Evolutionary conservation across 2,797 vertebrate genomes (phyloP), one percentile per base, ranked within the genome.

Genomic region (Eospalax fontanierii): DNA sequence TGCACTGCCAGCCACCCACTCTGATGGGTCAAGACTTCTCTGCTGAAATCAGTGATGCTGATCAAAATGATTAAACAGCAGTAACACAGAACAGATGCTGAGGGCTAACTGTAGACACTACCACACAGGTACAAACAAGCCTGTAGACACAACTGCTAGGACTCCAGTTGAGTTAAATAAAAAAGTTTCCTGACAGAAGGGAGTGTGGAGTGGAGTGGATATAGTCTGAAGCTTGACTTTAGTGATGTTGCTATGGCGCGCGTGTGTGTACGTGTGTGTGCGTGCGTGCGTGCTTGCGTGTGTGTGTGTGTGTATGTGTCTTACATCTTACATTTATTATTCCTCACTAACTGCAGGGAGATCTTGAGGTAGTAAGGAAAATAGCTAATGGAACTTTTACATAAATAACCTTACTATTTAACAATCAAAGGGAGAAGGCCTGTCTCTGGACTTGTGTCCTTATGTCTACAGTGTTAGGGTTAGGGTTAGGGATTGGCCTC

Each of bases 51-150:
- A 33, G 2, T 38, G 65, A 68, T 54, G 38, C 79, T 79, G n/a
- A 96, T 94, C 50, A 90, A 66, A 92, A 38, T 81, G n/a, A 65
- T 46, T 82, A 28, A 78, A 38, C 80, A 59, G 65, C 24, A 54
- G 3, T 68, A 92, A 83, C 63, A 50, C 22, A 76, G 35, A 65
- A 43, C 12, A 78, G 54, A 85, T 38, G 70, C 50, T 65, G 30
- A 54, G 22, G 61, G 5, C 66, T 79, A 65, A 43, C 22, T 11
- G 2, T 12, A 46, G 57, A 50, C 43, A 75, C 68, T 71, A 35
- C 28, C 40, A 35, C 24, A 40, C 18, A 83, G 84, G 59, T 89
- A 12, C 73, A 79, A 68, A 57, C 50, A 11, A 83, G 57, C 82
- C 38, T 78, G 18, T 76, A 21, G 24, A 35, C 68, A 12, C 63